These are phyloP conservation scores for Myrmecobius fasciatus DNA, from an alignment of 2,113 vertebrate species.

Conservation along the genomic window DNA sequence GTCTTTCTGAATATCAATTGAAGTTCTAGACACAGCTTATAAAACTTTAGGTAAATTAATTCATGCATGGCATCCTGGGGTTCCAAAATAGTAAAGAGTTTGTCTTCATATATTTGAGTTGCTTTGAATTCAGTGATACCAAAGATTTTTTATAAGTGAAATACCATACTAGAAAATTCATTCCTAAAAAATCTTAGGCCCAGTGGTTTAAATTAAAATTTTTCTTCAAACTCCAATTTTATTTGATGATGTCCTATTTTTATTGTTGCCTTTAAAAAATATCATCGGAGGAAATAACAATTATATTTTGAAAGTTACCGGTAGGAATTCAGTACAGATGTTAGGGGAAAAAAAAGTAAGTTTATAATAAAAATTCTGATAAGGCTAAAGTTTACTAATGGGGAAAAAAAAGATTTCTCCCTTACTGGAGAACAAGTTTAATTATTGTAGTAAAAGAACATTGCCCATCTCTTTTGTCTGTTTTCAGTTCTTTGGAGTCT, in stretches of 20 bases:
- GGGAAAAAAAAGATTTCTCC: background rate
- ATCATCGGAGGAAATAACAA: background rate
- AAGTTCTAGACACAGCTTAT: constrained; percentile 7
- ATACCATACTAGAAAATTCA: background rate
- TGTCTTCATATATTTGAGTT: constrained; percentile 35
- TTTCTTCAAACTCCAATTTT: constrained; percentile 34
- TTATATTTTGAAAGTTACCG: constrained; percentile 31
- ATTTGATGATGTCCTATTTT: constrained; percentile 4
- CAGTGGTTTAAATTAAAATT: constrained; percentile 14
- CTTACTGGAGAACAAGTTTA: constrained; percentile 41
- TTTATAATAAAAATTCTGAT: constrained; percentile 48
- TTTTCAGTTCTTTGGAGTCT: constrained; percentile 27
- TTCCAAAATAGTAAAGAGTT: constrained; percentile 35
- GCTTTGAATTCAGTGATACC: constrained; percentile 8
- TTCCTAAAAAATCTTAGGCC: background rate
- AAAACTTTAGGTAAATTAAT: constrained; percentile 31
- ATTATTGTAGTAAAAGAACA: constrained; percentile 5
- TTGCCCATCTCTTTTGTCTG: constrained; percentile 5
- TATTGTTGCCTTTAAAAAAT: constrained; percentile 34
- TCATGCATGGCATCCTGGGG: constrained; percentile 10
- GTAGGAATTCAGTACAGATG: constrained; percentile 16
- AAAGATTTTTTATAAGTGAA: constrained; percentile 38
- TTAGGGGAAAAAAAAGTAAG: constrained; percentile 37
- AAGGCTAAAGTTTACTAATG: constrained; percentile 14
- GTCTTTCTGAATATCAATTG: constrained; percentile 24